phyloP scores from a whole-genome alignment of 1,140 invertebrate species.

The Matsumurasca onukii region DNA sequence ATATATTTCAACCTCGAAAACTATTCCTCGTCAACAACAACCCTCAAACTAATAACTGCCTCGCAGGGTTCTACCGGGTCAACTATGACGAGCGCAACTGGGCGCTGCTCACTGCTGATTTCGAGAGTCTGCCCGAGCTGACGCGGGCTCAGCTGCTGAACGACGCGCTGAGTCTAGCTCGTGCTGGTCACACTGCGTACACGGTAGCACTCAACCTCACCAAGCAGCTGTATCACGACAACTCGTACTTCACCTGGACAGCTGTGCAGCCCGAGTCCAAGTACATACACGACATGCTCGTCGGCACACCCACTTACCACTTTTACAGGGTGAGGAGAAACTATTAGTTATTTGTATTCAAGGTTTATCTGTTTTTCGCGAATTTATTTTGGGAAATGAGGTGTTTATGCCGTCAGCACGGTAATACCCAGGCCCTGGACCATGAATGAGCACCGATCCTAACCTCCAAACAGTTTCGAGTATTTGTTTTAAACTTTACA shows the following conservation, averaged over 20 bases:
- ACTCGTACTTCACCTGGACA: conserved; percentile 57
- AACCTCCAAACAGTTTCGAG: too few relatives aligned
- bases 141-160: conserved; percentile 62
- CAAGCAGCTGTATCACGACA: conserved; percentile 53
- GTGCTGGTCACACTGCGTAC: conserved; percentile 50
- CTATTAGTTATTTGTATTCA: too few relatives aligned
- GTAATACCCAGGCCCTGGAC: too few relatives aligned
- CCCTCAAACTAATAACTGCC: too few relatives aligned
- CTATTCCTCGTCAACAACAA: too few relatives aligned
- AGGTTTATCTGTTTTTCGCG: too few relatives aligned
- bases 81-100: conserved; percentile 57
- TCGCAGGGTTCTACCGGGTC: conserved; percentile 55
- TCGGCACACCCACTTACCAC: not conserved
- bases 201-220: conserved; percentile 51
- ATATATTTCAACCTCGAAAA: too few relatives aligned
- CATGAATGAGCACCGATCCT: too few relatives aligned
- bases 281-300: conserved; percentile 46
- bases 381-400: too few relatives aligned
- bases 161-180: conserved; percentile 58
- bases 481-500: too few relatives aligned
- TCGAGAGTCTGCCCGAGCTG: conserved; percentile 46
- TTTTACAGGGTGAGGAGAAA: conserved; percentile 8
- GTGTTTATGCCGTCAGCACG: too few relatives aligned
- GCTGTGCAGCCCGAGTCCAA: conserved; percentile 47
- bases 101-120: conserved; percentile 52